phyloP scores from a whole-genome alignment of 1,140 invertebrate species.

The Drosophila pandora region DNA sequence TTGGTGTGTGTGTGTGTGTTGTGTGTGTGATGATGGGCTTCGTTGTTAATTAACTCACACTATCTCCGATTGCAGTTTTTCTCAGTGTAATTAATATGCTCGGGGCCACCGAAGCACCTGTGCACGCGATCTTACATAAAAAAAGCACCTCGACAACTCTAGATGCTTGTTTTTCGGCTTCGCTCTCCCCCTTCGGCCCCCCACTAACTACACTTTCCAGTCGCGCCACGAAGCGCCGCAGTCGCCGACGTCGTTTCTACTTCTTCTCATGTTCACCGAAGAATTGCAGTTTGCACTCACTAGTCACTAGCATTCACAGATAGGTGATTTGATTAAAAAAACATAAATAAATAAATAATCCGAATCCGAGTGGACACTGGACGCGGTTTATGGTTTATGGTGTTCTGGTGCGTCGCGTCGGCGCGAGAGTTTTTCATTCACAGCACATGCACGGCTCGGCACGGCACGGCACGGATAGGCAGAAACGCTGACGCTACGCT shows the following conservation, averaged over 20 bases:
- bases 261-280: slow-evolving; percentile 4
- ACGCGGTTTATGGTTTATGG: not conserved
- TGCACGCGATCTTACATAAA: slow-evolving; percentile 54
- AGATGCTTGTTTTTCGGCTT: slow-evolving; percentile 2
- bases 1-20: too few relatives aligned
- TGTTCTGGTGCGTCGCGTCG: slow-evolving; percentile 28
- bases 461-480: not conserved
- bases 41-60: slow-evolving; percentile 67
- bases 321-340: slow-evolving; percentile 3
- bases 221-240: slow-evolving; percentile 24
- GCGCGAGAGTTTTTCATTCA: slow-evolving; percentile 30
- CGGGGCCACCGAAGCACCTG: slow-evolving; percentile 47
- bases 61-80: slow-evolving; percentile 12
- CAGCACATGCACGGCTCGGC: not conserved
- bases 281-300: slow-evolving; percentile 10
- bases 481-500: not conserved
- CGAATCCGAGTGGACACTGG: too few relatives aligned
- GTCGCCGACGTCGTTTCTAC: slow-evolving; percentile 5
- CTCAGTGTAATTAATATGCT: slow-evolving; percentile 31
- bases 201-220: slow-evolving; percentile 49
- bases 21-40: slow-evolving; percentile 48
- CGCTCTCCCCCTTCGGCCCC: slow-evolving; percentile 52
- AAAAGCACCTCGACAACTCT: slow-evolving; percentile 13
- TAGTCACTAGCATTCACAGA: not conserved
- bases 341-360: slow-evolving; percentile 4